A percentile compares a stretch with the other conserved stretches of the same genome.
Conservation (phyloP, 92 coral and sea anemone species). For the Muricea muricata region DNA sequence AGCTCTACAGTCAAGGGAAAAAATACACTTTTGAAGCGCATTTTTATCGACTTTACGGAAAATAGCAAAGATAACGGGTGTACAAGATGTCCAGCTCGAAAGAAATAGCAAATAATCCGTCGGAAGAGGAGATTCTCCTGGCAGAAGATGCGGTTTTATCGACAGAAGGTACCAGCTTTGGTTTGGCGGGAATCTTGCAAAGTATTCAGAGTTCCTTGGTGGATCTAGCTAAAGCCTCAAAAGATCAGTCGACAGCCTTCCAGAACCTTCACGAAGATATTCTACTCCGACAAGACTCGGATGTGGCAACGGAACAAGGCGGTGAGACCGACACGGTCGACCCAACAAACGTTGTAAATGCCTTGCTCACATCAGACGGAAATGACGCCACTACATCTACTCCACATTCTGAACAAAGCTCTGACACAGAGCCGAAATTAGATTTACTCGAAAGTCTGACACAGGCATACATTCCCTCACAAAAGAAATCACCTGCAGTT, state of each 20-base stretch:
- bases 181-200: conserved; percentile 29
- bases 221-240: conserved; percentile 33
- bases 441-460: conserved; percentile 68
- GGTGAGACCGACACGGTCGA: conserved; percentile 6
- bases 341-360: conserved; percentile 44
- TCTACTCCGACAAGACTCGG: conserved; percentile 3
- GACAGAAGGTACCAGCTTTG: background rate
- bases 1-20: background rate
- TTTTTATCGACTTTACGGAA: background rate
- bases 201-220: conserved; percentile 26
- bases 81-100: too few species aligned
- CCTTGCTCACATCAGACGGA: conserved; percentile 66
- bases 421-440: conserved; percentile 31
- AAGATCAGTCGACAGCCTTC: conserved; percentile 41
- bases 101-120: too few species aligned
- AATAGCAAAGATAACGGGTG: too few species aligned
- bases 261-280: conserved; percentile 49
- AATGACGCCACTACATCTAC: background rate
- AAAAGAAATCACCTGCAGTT: conserved; percentile 57
- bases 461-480: conserved; percentile 46
- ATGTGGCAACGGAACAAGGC: background rate
- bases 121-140: background rate
- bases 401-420: too few species aligned
- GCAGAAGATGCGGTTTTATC: background rate
- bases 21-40: background rate